Evolutionary conservation across 2,113 vertebrate genomes (phyloP), one percentile per base, ranked within the genome.

Genomic region (Etheostoma spectabile): DNA sequence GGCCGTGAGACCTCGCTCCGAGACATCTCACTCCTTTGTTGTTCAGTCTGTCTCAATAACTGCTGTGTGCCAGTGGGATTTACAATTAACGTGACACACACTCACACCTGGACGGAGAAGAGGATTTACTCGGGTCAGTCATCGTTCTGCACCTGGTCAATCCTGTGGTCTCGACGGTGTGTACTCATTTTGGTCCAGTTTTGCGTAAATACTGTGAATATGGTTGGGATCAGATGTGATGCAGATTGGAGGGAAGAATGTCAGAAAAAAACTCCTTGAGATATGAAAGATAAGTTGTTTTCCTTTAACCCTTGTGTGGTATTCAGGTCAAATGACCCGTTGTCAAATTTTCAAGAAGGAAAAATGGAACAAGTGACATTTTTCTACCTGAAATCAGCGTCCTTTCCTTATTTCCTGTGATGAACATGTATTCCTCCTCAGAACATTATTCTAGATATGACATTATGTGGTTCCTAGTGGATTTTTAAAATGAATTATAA

Each of bases 1-100:
- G n/a, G 38, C 70, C 79, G 66, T 82, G 49, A 89, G 74, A 76
- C 1, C 33, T 42, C 7, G 1, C 33, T 22, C 62, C 30, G 11
- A 14, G 33, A 56, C 19, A 14, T 38, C 35, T 49, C 46, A 2
- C 13, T 57, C 14, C 1, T 63, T 24, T 22, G 12, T 49, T 46
- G 16, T 55, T 33, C 27, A 11, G 8, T 33, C 71, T 72, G 42
- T 24, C 33, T 2, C 7, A 56, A 60, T 21, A 21, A 8, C 3
- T 51, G 18, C 3, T 66, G 27, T 66, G 27, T 42, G 22, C 15
- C 27, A 57, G 48, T 24, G 30, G 42, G 62, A 27, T 10, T 62
- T 33, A n/a, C 3, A n/a, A 55, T 18, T 2, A 5, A 24, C 24
- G 42, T 62, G 14, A 48, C 5, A 27, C 27, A 27, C 19, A 6